phyloP scores from a whole-genome alignment of 2,797 vertebrate species.

The Philypnodon macrostomus region DNA sequence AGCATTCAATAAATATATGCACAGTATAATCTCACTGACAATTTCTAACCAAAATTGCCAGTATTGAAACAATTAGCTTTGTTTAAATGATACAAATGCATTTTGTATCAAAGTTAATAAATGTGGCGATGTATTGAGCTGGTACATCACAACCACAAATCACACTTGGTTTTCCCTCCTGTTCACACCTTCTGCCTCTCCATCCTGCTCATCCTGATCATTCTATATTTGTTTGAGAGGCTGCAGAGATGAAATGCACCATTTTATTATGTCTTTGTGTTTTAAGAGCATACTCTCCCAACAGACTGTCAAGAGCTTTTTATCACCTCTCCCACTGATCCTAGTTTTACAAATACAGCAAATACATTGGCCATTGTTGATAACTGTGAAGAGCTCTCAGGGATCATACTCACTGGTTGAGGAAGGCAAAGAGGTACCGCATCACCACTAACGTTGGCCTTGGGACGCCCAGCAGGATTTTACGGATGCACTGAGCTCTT shows the following conservation, averaged over 20 bases:
- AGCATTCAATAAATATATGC: too few relatives aligned
- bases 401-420: conserved; percentile 92
- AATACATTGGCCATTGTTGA: too few relatives aligned
- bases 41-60: too few relatives aligned
- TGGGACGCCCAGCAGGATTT: conserved; percentile 90
- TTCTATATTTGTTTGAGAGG: conserved; percentile 55
- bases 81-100: too few relatives aligned
- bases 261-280: conserved; percentile 25
- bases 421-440: conserved; percentile 98
- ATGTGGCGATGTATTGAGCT: conserved; percentile 18
- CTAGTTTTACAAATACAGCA: conserved; percentile 10
- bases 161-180: conserved; percentile 44
- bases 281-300: conserved; percentile 24
- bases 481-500: conserved; percentile 92
- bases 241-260: conserved; percentile 36
- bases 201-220: conserved; percentile 23
- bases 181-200: conserved; percentile 43
- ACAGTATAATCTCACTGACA: too few relatives aligned
- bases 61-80: too few relatives aligned
- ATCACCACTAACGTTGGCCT: conserved; percentile 92
- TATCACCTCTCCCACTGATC: conserved; percentile 8
- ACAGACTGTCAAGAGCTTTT: conserved; percentile 10
- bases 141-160: conserved; percentile 43
- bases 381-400: too few relatives aligned
- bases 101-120: conserved; percentile 20